A percentile compares a stretch with the other conserved stretches of the same genome.
phyloP scores from a whole-genome alignment of 2,113 vertebrate genomes.

The Elephantulus edwardii region DNA sequence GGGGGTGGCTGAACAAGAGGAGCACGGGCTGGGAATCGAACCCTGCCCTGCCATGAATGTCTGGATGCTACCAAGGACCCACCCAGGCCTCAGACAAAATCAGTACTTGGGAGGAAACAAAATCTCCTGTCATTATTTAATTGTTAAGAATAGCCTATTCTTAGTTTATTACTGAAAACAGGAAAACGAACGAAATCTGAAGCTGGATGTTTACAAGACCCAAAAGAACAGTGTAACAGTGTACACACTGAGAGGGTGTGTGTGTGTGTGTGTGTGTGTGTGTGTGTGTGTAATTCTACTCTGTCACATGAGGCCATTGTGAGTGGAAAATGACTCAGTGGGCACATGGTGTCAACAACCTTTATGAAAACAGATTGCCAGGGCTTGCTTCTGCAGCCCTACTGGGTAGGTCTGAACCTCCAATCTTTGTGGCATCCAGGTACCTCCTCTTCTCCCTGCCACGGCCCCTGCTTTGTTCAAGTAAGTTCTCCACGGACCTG shows the following conservation, averaged over 20 bases:
- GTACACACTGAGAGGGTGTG: too few relatives aligned
- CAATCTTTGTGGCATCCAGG: background rate
- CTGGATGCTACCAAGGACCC: too few relatives aligned
- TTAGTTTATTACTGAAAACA: background rate
- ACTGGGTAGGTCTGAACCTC: background rate
- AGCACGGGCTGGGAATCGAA: background rate
- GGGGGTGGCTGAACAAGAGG: background rate
- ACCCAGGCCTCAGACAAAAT: too few relatives aligned
- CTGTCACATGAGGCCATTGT: background rate
- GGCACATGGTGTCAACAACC: background rate
- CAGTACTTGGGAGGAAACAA: background rate
- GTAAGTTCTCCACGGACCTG: fast-evolving
- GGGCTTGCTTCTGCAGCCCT: background rate
- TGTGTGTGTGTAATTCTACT: too few relatives aligned
- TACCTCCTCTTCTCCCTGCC: background rate
- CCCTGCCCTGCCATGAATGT: background rate
- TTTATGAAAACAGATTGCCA: background rate
- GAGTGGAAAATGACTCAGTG: background rate
- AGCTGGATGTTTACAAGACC: background rate
- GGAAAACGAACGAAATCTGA: background rate
- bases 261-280: too few relatives aligned
- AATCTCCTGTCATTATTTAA: background rate
- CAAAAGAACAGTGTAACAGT: background rate
- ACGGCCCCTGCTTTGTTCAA: fast-evolving
- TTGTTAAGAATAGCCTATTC: too few relatives aligned